phyloP scores from a whole-genome alignment of 1,140 invertebrate genomes.

The Drosophila varians region DNA sequence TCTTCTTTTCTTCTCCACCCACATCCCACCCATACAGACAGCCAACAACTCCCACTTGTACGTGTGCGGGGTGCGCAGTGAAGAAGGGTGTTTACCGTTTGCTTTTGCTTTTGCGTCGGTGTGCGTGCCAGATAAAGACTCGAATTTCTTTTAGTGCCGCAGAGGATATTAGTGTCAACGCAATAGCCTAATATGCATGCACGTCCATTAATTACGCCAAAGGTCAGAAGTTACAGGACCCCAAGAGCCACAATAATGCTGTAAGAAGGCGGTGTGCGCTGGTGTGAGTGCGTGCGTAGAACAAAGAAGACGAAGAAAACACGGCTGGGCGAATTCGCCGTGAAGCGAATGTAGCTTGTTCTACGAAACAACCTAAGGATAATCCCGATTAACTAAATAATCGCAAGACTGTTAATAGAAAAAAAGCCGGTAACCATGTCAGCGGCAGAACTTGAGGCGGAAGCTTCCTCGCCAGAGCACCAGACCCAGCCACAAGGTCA shows the following conservation, averaged over 20 bases:
- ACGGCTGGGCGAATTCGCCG: constrained; percentile 18
- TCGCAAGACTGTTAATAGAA: constrained; percentile 52
- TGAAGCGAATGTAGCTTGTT: constrained; percentile 1
- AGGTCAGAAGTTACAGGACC: constrained; percentile 75
- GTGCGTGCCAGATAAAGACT: constrained; percentile 69
- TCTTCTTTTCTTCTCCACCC: constrained; percentile 33
- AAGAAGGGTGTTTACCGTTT: constrained; percentile 41
- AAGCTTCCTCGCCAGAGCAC: constrained; percentile 53
- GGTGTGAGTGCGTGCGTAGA: constrained; percentile 37
- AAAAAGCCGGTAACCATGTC: constrained; percentile 50
- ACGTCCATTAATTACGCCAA: constrained; percentile 72
- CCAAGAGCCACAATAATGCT: constrained; percentile 49
- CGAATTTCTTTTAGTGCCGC: constrained; percentile 36
- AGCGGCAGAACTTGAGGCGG: constrained; percentile 66
- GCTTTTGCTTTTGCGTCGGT: constrained; percentile 35
- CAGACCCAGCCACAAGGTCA: constrained; percentile 25
- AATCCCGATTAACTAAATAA: constrained; percentile 16
- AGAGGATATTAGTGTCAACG: constrained; percentile 63
- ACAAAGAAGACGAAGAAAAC: constrained; percentile 40
- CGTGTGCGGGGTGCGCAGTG: constrained; percentile 69
- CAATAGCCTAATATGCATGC: constrained; percentile 60
- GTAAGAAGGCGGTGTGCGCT: constrained; percentile 35
- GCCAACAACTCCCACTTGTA: constrained; percentile 72
- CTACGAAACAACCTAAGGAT: constrained; percentile 26
- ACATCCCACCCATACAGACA: constrained; percentile 19